These are phyloP conservation scores for Tringa solitaria DNA, from an alignment of 2,113 vertebrate genomes.

Conservation along the genomic window DNA sequence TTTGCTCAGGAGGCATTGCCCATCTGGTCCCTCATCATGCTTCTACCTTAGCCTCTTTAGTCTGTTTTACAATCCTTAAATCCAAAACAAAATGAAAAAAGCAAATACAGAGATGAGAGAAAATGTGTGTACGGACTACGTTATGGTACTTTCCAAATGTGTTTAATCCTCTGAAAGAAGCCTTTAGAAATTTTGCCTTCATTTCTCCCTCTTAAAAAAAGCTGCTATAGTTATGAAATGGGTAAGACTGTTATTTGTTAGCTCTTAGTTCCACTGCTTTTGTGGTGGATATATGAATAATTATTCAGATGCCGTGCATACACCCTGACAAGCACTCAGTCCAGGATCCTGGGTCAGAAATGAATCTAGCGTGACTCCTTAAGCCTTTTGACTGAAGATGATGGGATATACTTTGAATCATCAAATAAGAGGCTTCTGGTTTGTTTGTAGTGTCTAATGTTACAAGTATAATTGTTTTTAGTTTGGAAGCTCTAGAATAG, in stretches of 20 bases:
- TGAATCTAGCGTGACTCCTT: neutral
- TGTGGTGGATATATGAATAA: neutral
- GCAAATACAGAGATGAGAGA: neutral
- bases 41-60: neutral
- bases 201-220: neutral
- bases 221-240: neutral
- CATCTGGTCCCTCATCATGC: neutral
- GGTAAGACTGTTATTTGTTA: neutral
- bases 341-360: neutral
- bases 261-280: neutral
- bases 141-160: neutral
- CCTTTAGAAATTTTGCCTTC: neutral
- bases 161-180: neutral
- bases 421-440: neutral
- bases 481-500: neutral
- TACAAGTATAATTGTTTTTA: neutral
- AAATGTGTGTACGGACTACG: neutral
- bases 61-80: neutral
- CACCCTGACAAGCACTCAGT: neutral
- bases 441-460: neutral
- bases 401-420: neutral
- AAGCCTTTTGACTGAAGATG: neutral
- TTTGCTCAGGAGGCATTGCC: neutral
- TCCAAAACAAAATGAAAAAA: neutral
- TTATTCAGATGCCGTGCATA: rapidly evolving